Evolutionary conservation across 2,888 invertebrate genomes (phyloP), one percentile per base, ranked within the genome.

Genomic region (Euzophera pinguis): DNA sequence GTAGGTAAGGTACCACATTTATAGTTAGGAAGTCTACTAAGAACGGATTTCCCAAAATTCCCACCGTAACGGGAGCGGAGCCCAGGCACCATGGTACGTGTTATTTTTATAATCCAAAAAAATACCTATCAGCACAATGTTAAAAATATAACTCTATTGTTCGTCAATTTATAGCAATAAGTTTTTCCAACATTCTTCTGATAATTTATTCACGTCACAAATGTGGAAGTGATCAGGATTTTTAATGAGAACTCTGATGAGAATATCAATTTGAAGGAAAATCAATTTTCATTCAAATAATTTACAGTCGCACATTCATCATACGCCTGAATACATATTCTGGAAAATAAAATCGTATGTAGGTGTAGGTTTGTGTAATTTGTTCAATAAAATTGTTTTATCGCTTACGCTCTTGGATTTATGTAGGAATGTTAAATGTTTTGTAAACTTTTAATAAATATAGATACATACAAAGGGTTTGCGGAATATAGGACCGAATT

Each of bases 301-400:
- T 17, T 41, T 41, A 41, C 16, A 41, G 17, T 22, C 17, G n/a
- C 4, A 17, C 41, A 41, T 41, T 41, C 9, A 41, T 17, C 22
- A 39, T 8, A 3, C 14, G 1, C 22, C 1, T 17, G 41, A 41
- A 41, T 41, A 35, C 35, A 35, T 14, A 41, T 41, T 22, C 22
- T 17, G 2, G 27, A 27, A 27, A 42, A 42, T 42, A 10, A 22
- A 16, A 22, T 3, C 22, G 22, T 5, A 22, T 5, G 22, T 3
- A 22, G 2, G 42, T 5, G 22, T 3, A 22, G 2, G 42, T 22
- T 42, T 42, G 42, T 14, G 10, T 42, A 42, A 42, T 42, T 42
- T 27, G 42, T 42, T 42, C 42, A 42, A 42, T 42, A 42, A 27
- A 42, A 12, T 27, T 22, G 9, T 41, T 42, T 27, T 42, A 41